Evolutionary conservation across 2,888 invertebrate genomes (phyloP).

Genomic region (Oeneis ivallda): DNA sequence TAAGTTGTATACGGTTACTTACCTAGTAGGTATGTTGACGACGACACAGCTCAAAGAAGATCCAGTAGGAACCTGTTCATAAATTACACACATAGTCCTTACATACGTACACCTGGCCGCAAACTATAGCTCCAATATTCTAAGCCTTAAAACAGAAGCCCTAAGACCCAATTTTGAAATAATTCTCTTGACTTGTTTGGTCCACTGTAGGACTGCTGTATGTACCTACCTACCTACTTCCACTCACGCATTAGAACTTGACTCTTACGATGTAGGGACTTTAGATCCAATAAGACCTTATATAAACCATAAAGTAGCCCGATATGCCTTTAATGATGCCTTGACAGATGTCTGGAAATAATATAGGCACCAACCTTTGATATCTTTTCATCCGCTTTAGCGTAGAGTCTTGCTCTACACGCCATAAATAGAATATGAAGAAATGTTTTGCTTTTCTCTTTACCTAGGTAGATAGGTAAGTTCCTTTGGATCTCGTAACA

Average conservation of each 20-base stretch:
- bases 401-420: neutral
- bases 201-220: neutral
- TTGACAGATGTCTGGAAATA: conserved; percentile 9
- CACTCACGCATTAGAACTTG: conserved; percentile 2
- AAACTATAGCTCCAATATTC: neutral
- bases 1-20: neutral
- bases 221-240: neutral
- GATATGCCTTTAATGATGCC: conserved; percentile 3
- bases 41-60: conserved; percentile 30
- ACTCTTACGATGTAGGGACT: conserved; percentile 10
- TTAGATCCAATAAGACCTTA: conserved; percentile 7
- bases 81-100: conserved; percentile 29
- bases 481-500: too few species aligned
- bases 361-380: neutral
- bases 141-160: neutral
- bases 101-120: conserved; percentile 16
- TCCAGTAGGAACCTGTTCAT: conserved; percentile 35
- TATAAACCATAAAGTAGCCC: too few species aligned
- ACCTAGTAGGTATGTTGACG: conserved; percentile 6
- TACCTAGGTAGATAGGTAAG: neutral
- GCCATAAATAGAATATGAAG: too few species aligned
- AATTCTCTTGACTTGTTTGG: neutral
- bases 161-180: neutral
- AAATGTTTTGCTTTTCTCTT: neutral
- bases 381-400: neutral